Base-by-base conservation (phyloP, 1,140 invertebrate genomes). In the Scaptodrosophila lebanonensis region DNA sequence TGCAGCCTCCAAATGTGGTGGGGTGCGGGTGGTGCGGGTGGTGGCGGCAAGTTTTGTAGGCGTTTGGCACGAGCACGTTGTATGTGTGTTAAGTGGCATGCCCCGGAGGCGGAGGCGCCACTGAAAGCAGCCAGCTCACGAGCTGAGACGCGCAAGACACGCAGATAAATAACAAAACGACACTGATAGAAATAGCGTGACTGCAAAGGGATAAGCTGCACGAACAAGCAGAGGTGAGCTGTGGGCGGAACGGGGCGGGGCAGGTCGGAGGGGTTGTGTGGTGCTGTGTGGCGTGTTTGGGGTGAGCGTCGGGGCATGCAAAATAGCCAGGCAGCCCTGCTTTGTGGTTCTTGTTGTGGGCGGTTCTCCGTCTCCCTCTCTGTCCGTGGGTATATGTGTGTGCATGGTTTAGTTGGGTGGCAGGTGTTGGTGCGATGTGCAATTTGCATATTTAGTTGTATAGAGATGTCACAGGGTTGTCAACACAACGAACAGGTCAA, bases 101-200 rank as follows among this genome's bases (percentile, higher is more conserved):
- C 68, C 73, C 64, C 72, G 50, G 51, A 75, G 71, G 72, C 66
- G 51, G n/a, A n/a, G n/a, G n/a, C n/a, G n/a, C n/a, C n/a, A n/a
- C n/a, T n/a, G n/a, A n/a, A n/a, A n/a, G n/a, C n/a, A n/a, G n/a
- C n/a, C n/a, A n/a, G n/a, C n/a, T 47, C 61, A 59, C 66, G 52
- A 72, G 13, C 13, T 17, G 20, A 12, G 18, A 8, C 18, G 8
- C 29, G 18, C 33, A 38, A n/a, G 13, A 29, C 39, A 45, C 30
- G 59, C 56, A 77, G 54, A 77, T 73, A 77, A 77, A 79, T 77
- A 77, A 79, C 68, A 82, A 79, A 82, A 66, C 75, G 73, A 73
- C 68, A 69, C 69, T 82, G 75, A 77, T 77, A 82, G 62, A 44
- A 54, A 35, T 27, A 42, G 48, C 33, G 27, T 13, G 48, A 29